Conservation (phyloP, 2,113 vertebrate genomes). For the Bubalus kerabau region DNA sequence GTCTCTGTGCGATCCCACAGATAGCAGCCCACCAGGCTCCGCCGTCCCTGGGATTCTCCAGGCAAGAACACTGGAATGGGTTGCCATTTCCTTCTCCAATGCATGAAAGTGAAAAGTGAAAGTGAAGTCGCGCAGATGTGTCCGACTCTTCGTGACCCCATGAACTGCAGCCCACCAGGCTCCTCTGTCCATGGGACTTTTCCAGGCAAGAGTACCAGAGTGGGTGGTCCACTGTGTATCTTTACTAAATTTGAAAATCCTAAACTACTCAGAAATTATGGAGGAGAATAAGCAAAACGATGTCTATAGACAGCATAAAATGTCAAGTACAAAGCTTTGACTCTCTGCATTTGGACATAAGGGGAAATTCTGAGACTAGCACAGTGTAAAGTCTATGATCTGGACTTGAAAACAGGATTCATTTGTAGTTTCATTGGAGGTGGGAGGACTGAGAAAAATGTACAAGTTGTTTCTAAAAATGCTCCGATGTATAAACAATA, state of each 20-base stretch:
- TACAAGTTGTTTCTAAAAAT: conserved; percentile 9
- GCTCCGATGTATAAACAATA: not conserved
- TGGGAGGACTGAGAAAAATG: not conserved
- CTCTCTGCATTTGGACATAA: not conserved
- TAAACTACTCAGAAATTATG: not conserved
- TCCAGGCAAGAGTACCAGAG: not conserved
- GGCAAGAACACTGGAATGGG: not conserved
- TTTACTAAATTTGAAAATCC: conserved; percentile 16
- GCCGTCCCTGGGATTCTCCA: not conserved
- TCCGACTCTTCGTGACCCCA: accelerated
- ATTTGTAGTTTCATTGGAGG: not conserved
- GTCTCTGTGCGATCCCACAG: not conserved
- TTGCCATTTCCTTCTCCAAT: not conserved
- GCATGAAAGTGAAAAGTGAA: not conserved
- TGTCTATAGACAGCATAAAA: not conserved
- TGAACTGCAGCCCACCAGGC: not conserved
- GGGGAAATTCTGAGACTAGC: not conserved
- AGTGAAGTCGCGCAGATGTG: not conserved
- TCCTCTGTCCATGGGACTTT: not conserved
- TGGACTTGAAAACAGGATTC: not conserved
- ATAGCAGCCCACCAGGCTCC: not conserved
- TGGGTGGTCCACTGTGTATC: not conserved
- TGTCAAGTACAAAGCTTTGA: not conserved
- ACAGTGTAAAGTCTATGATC: not conserved
- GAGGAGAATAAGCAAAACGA: not conserved